These are phyloP conservation scores for Homalodisca vitripennis DNA, from an alignment of 1,140 invertebrate genomes.

Conservation along the genomic window DNA sequence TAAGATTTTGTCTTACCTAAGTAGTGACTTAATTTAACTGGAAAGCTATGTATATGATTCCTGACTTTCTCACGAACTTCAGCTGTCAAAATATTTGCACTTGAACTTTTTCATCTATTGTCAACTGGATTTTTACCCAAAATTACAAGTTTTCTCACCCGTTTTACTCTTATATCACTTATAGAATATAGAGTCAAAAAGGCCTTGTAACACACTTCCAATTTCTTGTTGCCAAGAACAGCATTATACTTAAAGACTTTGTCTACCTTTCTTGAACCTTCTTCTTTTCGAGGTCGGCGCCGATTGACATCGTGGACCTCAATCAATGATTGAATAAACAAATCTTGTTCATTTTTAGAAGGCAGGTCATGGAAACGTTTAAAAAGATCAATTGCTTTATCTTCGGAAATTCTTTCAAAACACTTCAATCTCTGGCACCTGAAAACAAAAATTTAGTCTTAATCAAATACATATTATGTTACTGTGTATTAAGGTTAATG, in stretches of 20 bases:
- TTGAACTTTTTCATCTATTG: constrained; percentile 30
- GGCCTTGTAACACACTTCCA: constrained; percentile 23
- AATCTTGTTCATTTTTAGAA: constrained; percentile 20
- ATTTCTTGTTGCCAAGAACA: constrained; percentile 4
- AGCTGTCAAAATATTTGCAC: constrained; percentile 26
- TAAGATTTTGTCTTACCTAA: constrained; percentile 40
- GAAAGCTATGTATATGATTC: constrained; percentile 29
- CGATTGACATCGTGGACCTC: constrained; percentile 12
- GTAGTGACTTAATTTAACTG: not conserved
- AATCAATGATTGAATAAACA: constrained; percentile 9
- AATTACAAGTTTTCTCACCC: constrained; percentile 20
- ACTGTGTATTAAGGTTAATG: no score
- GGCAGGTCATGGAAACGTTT: constrained; percentile 19
- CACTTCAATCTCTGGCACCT: constrained; percentile 16
- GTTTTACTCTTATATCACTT: constrained; percentile 25
- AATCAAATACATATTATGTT: no score
- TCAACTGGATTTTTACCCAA: constrained; percentile 19
- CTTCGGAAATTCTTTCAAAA: constrained; percentile 12
- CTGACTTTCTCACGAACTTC: constrained; percentile 16
- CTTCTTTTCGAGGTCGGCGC: constrained; percentile 17
- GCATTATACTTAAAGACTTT: constrained; percentile 4
- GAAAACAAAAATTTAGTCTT: constrained; percentile 23
- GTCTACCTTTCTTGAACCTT: constrained; percentile 15
- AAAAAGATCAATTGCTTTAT: constrained; percentile 10
- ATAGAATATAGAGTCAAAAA: not conserved